Evolutionary conservation across 2,113 vertebrate genomes (phyloP).

Genomic region (western clawed frog (Xenopus tropicalis)): UCB_Xtro_10.0 CM004444.2:177452001-177452500

Average conservation of each 20-base stretch:
- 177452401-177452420: slow-evolving; percentile 90
- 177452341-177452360: slow-evolving; percentile 86
- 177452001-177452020: too few species aligned
- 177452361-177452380: slow-evolving; percentile 83
- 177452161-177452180: too few species aligned
- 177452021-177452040: too few species aligned
- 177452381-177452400: slow-evolving; percentile 90
- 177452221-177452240: too few species aligned
- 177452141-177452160: too few species aligned
- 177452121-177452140: too few species aligned
- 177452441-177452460: slow-evolving; percentile 82
- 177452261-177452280: slow-evolving; percentile 91
- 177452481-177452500: not conserved
- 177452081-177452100: too few species aligned
- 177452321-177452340: slow-evolving; percentile 82
- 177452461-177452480: not conserved
- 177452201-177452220: too few species aligned
- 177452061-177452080: too few species aligned
- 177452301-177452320: slow-evolving; percentile 91
- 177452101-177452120: too few species aligned
- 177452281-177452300: slow-evolving; percentile 84
- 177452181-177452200: too few species aligned
- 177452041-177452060: too few species aligned
- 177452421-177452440: slow-evolving; percentile 93
- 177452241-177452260: slow-evolving; percentile 38